Evolutionary conservation across 2,888 invertebrate species (phyloP).

Genomic region (Podabrus alpinus): DNA sequence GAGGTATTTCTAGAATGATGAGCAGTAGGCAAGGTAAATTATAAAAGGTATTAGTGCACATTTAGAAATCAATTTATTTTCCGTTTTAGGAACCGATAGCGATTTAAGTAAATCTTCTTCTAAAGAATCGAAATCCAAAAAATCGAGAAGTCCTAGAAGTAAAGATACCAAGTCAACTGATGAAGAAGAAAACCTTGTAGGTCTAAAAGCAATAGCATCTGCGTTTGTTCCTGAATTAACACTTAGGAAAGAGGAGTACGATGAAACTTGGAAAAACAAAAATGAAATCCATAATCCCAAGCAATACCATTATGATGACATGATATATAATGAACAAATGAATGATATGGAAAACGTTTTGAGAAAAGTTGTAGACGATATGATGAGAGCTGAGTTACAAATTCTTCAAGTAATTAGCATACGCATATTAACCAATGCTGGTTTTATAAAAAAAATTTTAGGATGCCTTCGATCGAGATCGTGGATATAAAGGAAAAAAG

Average conservation of each 20-base stretch:
- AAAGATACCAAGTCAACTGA: constrained; percentile 57
- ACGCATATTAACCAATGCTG: background rate
- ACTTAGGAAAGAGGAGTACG: constrained; percentile 73
- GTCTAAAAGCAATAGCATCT: constrained; percentile 71
- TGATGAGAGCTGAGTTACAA: constrained; percentile 72
- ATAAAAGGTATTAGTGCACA: background rate
- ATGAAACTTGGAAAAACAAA: constrained; percentile 82
- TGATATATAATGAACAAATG: constrained; percentile 84
- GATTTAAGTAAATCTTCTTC: constrained; percentile 81
- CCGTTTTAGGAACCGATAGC: constrained; percentile 68
- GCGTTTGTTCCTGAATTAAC: constrained; percentile 74
- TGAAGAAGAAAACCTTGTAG: constrained; percentile 68
- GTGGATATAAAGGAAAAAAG: constrained; percentile 75
- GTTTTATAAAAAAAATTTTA: constrained; percentile 38
- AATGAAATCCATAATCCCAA: constrained; percentile 75
- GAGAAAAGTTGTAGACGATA: constrained; percentile 78
- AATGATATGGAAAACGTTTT: constrained; percentile 82
- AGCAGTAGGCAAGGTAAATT: constrained; percentile 73
- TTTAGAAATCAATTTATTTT: background rate
- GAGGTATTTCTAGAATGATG: constrained; percentile 85
- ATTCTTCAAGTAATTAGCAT: constrained; percentile 60
- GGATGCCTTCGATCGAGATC: constrained; percentile 74
- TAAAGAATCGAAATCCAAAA: constrained; percentile 79
- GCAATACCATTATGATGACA: constrained; percentile 78
- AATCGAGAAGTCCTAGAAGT: constrained; percentile 66